Evolutionary conservation across 2,113 vertebrate genomes (phyloP), one percentile per base, ranked within the genome.

Genomic region (Ctenomys sociabilis): DNA sequence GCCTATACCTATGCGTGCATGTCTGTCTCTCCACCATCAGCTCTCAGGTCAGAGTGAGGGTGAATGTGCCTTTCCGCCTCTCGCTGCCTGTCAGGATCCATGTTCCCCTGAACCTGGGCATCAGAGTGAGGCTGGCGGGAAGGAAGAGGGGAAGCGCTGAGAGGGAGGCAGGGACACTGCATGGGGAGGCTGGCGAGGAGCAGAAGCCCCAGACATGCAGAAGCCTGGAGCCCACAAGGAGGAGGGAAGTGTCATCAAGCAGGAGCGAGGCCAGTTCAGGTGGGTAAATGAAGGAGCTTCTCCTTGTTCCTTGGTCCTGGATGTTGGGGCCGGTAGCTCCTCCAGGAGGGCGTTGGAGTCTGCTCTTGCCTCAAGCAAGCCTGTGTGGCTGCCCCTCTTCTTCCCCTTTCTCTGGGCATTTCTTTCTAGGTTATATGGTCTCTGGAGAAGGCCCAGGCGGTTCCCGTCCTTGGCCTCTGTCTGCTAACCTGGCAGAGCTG

Each of bases 11-110:
- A 54, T 93, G 88, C n/a, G 0, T 83, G 85, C 96, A 97, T 3
- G 0, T 96, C 43, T 97, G 95, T 82, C 52, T 97, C 19, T 75
- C 97, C 0, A 0, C 93, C 73, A 14, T 97, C 93, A 97, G 97
- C 90, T 97, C 95, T 1, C 77, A 83, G 70, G 95, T 97, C 66
- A 54, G 3, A 0, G 95, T 97, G 95, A 54, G 37, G 43, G 90
- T 97, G 28, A 92, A 77, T 0, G 1, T 0, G 4, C 97, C 97
- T 19, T 61, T 94, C n/a, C 43, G n/a, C 2, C 2, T 96, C 49
- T 96, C 96, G 2, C 80, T 94, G 89, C 96, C 96, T 11, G 73
- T 96, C 57, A 52, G 32, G 37, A 28, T 88, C 75, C 80, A n/a
- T 5, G 32, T 2, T 0, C 96, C 95, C 5, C 32, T 90, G 75